These are phyloP conservation scores for Dromococcyx pavoninus DNA, from an alignment of 2,797 vertebrate species.

Conservation along the genomic window DNA sequence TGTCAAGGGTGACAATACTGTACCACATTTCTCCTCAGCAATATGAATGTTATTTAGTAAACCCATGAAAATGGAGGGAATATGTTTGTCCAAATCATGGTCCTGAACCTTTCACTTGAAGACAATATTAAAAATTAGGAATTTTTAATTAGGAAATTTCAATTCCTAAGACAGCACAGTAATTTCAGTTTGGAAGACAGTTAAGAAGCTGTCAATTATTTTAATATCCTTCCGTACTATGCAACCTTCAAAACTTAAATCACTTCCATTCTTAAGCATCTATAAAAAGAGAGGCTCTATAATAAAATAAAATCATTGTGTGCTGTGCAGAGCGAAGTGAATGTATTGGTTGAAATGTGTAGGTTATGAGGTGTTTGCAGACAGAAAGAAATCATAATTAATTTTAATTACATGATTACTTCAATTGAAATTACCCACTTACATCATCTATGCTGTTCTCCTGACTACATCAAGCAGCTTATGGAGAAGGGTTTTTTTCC, in stretches of 20 bases:
- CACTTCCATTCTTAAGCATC: conserved; percentile 21
- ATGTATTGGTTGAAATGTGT: not conserved
- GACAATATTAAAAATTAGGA: conserved; percentile 10
- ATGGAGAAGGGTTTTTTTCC: not conserved
- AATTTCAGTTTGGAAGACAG: conserved; percentile 43
- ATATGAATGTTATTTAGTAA: conserved; percentile 7
- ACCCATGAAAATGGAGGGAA: not conserved
- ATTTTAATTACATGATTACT: conserved; percentile 38
- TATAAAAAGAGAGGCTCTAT: conserved; percentile 43
- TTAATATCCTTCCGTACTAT: conserved; percentile 29
- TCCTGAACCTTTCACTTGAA: not conserved
- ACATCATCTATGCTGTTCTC: not conserved
- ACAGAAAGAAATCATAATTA: conserved; percentile 9
- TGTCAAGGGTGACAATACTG: not conserved
- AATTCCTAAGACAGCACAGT: not conserved
- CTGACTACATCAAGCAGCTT: not conserved
- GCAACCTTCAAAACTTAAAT: conserved; percentile 14
- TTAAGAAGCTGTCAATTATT: conserved; percentile 56
- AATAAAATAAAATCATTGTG: conserved; percentile 61
- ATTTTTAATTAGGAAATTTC: too few species aligned
- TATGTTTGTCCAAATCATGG: not conserved
- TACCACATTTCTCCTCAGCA: not conserved
- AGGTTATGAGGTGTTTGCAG: conserved; percentile 30
- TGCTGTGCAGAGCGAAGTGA: not conserved
- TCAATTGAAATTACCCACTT: not conserved